A percentile compares a stretch with the other conserved stretches of the same genome.
Evolutionary conservation across 1,140 invertebrate genomes (phyloP).

Genomic region (Cherax destructor): DNA sequence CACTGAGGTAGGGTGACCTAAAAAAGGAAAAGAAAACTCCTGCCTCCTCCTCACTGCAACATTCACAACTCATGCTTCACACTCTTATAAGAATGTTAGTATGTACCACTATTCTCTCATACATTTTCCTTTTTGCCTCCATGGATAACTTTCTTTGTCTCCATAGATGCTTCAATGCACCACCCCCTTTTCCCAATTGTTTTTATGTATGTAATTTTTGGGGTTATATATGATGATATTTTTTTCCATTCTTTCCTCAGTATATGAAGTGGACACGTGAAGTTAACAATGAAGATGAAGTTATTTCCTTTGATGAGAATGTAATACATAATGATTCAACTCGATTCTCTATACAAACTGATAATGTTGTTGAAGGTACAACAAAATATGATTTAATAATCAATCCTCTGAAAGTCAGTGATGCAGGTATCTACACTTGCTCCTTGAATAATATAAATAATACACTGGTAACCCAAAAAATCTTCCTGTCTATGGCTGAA

Average conservation of each 20-base stretch:
- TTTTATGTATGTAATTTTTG: too few species aligned
- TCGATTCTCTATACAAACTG: background rate
- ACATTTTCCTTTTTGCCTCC: too few species aligned
- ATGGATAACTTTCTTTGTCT: too few species aligned
- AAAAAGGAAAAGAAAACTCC: too few species aligned
- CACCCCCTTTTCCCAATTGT: too few species aligned
- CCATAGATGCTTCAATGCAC: too few species aligned
- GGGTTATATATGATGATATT: background rate
- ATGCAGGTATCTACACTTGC: slow-evolving; percentile 14
- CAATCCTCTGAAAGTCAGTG: background rate
- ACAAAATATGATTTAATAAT: slow-evolving; percentile 22
- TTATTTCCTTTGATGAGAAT: background rate
- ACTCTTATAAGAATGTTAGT: too few species aligned
- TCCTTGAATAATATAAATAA: background rate
- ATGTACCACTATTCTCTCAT: too few species aligned
- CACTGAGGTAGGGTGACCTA: too few species aligned
- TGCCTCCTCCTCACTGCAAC: too few species aligned
- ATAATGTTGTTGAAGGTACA: background rate
- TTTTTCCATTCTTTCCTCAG: background rate
- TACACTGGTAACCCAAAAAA: background rate
- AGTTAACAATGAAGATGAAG: background rate
- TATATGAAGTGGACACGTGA: slow-evolving; percentile 4
- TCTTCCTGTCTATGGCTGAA: background rate
- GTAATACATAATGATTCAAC: background rate
- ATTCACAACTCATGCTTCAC: too few species aligned